phyloP scores from a whole-genome alignment of 2,888 invertebrate species.

The Cheilosia pagana region DNA sequence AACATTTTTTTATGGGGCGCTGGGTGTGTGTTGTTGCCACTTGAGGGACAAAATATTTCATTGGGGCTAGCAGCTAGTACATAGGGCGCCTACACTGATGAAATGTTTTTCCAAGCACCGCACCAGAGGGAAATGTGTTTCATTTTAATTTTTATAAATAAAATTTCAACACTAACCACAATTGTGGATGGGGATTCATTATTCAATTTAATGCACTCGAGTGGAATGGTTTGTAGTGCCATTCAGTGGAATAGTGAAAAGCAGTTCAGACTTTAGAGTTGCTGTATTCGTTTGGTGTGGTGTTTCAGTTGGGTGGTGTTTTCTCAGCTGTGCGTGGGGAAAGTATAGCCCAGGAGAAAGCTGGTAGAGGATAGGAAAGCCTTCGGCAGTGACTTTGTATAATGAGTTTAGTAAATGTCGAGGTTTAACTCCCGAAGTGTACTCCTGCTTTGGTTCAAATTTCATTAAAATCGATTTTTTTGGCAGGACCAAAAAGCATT shows the following conservation, averaged over 20 bases:
- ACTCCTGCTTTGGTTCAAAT: too few species aligned
- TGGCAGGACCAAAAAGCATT: too few species aligned
- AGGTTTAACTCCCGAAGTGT: too few species aligned
- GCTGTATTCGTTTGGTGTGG: background rate
- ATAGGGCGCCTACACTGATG: slow-evolving; percentile 15
- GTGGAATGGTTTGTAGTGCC: slow-evolving; percentile 7
- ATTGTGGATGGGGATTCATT: slow-evolving; percentile 45
- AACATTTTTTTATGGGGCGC: slow-evolving; percentile 37
- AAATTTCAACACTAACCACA: slow-evolving; percentile 62
- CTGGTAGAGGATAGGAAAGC: too few species aligned
- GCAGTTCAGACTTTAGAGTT: too few species aligned
- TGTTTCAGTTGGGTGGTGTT: background rate
- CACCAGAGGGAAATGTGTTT: slow-evolving; percentile 38
- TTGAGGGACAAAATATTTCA: slow-evolving; percentile 54
- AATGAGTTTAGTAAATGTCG: too few species aligned
- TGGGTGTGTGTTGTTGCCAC: slow-evolving; percentile 41
- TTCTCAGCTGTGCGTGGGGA: background rate
- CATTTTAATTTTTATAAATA: slow-evolving; percentile 57
- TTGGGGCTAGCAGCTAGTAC: background rate
- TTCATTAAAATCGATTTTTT: too few species aligned
- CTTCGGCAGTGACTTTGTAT: too few species aligned
- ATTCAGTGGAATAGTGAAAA: slow-evolving; percentile 5
- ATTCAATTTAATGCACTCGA: slow-evolving; percentile 38
- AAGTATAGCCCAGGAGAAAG: too few species aligned
- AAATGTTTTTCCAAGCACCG: slow-evolving; percentile 51